Percentiles rank a stretch among this genome's conserved stretches.
phyloP scores from a whole-genome alignment of 2,797 vertebrate genomes.

The Acipenser oxyrinchus region DNA sequence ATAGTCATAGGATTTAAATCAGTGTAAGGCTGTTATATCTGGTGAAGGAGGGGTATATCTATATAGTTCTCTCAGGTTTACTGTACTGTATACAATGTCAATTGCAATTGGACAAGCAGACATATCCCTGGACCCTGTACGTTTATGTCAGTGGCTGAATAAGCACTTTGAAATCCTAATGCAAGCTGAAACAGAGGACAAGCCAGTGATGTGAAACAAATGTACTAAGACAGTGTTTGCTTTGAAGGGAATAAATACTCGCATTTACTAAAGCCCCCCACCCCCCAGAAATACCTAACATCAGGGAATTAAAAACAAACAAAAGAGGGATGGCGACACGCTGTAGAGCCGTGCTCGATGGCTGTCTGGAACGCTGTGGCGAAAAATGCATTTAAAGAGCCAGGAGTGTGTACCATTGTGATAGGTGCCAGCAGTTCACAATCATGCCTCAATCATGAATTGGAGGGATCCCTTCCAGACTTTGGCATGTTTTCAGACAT shows the following conservation, averaged over 20 bases:
- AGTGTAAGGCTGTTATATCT: neutral
- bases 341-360: neutral
- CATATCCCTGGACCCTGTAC: constrained; percentile 2
- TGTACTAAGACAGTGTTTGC: neutral
- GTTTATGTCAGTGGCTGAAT: neutral
- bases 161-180: neutral
- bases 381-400: too few species aligned
- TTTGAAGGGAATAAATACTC: too few species aligned
- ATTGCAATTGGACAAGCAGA: neutral
- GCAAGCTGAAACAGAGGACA: neutral
- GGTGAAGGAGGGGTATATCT: too few species aligned
- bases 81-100: neutral
- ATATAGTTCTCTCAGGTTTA: neutral
- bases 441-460: too few species aligned
- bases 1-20: neutral
- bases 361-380: neutral
- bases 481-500: too few species aligned
- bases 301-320: neutral
- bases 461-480: too few species aligned
- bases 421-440: too few species aligned
- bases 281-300: too few species aligned
- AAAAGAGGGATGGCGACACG: neutral
- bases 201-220: too few species aligned
- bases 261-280: too few species aligned
- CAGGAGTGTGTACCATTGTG: too few species aligned